phyloP scores from a whole-genome alignment of 2,888 invertebrate genomes.

The Cheilosia urbana region DNA sequence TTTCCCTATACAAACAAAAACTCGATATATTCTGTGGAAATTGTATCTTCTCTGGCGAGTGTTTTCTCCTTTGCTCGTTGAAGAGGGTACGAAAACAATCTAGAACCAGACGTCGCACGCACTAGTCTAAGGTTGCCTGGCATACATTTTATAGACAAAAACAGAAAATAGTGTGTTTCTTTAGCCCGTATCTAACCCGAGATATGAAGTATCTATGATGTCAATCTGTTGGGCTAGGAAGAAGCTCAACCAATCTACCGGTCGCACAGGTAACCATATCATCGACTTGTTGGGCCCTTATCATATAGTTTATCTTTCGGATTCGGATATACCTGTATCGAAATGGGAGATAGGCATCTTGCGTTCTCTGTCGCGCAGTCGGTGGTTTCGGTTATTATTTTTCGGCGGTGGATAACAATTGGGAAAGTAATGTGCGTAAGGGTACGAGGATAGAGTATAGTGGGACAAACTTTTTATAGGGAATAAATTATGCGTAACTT shows the following conservation, averaged over 20 bases:
- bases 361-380: slow-evolving; percentile 45
- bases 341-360: slow-evolving; percentile 61
- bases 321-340: slow-evolving; percentile 59
- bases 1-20: slow-evolving; percentile 72
- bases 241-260: slow-evolving; percentile 68
- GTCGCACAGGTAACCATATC: slow-evolving; percentile 64
- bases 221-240: slow-evolving; percentile 67
- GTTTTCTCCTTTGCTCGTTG: slow-evolving; percentile 21
- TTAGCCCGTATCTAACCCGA: slow-evolving; percentile 43
- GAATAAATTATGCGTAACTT: slow-evolving; percentile 74
- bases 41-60: slow-evolving; percentile 53
- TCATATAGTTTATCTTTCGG: slow-evolving; percentile 55
- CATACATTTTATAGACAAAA: slow-evolving; percentile 67
- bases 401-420: slow-evolving; percentile 47
- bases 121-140: slow-evolving; percentile 55
- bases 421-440: slow-evolving; percentile 15
- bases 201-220: slow-evolving; percentile 59
- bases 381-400: slow-evolving; percentile 48
- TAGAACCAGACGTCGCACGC: slow-evolving; percentile 61
- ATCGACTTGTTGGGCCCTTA: slow-evolving; percentile 58
- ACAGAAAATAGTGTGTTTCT: slow-evolving; percentile 38
- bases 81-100: slow-evolving; percentile 6
- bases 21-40: slow-evolving; percentile 71
- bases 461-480: slow-evolving; percentile 29
- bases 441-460: neutral